Evolutionary conservation across 2,113 vertebrate species (phyloP).

Genomic region (Tapirus terrestris): DNA sequence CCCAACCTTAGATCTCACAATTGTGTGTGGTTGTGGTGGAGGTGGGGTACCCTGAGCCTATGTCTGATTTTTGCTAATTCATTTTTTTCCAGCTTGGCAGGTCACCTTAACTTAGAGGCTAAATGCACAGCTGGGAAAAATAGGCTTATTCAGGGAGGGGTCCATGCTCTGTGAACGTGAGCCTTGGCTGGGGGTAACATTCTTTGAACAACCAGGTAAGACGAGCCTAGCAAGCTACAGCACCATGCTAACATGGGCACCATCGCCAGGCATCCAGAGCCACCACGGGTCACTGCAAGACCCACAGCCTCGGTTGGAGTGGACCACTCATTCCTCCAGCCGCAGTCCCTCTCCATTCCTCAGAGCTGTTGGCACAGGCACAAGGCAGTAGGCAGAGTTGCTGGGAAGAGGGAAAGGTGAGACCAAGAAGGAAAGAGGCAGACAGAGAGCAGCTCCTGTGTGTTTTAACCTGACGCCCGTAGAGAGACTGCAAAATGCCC

Average conservation of each 20-base stretch:
- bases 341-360: not conserved
- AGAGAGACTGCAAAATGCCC: not conserved
- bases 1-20: slow-evolving; percentile 12
- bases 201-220: slow-evolving; percentile 14
- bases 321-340: not conserved
- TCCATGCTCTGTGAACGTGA: not conserved
- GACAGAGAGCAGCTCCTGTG: not conserved
- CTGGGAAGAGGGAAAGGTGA: not conserved
- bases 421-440: not conserved
- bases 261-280: not conserved
- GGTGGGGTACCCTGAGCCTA: not conserved
- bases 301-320: not conserved
- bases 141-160: not conserved
- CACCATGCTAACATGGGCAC: not conserved
- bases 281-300: not conserved
- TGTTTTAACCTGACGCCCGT: not conserved
- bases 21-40: slow-evolving; percentile 15
- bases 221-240: slow-evolving; percentile 4
- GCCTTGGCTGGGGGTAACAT: slow-evolving; percentile 18
- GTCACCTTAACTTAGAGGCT: slow-evolving; percentile 50
- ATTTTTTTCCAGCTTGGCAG: slow-evolving; percentile 65
- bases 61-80: slow-evolving; percentile 18
- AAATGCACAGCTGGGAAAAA: slow-evolving; percentile 35
- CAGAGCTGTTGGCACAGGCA: not conserved
- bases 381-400: not conserved